Evolutionary conservation across 2,113 vertebrate species (phyloP).

Genomic region (Dasyurus viverrinus): DNA sequence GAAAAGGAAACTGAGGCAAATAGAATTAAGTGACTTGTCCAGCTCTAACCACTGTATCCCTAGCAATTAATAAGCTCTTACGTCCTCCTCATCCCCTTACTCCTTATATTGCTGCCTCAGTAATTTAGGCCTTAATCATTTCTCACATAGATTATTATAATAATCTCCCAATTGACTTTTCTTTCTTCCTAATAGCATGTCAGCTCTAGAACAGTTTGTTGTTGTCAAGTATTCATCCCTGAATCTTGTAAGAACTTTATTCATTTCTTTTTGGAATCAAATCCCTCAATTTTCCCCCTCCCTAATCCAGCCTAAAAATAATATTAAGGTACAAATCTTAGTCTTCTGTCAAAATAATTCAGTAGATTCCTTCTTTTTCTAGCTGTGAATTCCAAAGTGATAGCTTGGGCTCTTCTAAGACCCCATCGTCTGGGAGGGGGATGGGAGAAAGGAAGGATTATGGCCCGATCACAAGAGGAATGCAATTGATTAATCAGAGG

Average conservation of each 20-base stretch:
- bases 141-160: not conserved
- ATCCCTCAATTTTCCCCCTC: not conserved
- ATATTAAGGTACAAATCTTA: not conserved
- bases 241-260: not conserved
- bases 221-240: not conserved
- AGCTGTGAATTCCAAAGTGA: not conserved
- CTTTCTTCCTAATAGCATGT: not conserved
- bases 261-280: not conserved
- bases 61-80: not conserved
- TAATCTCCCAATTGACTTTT: not conserved
- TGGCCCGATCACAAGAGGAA: not conserved
- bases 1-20: not conserved
- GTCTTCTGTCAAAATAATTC: not conserved
- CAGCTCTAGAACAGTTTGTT: not conserved
- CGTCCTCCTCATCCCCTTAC: not conserved
- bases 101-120: not conserved
- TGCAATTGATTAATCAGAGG: not conserved
- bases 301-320: not conserved
- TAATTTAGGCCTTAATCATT: not conserved
- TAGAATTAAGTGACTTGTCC: not conserved
- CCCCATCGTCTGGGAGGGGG: not conserved
- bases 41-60: not conserved
- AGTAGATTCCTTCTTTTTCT: not conserved
- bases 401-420: not conserved
- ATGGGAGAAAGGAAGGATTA: not conserved